Conservation (phyloP, 2,888 invertebrate species). For the Protonemura montana region DNA sequence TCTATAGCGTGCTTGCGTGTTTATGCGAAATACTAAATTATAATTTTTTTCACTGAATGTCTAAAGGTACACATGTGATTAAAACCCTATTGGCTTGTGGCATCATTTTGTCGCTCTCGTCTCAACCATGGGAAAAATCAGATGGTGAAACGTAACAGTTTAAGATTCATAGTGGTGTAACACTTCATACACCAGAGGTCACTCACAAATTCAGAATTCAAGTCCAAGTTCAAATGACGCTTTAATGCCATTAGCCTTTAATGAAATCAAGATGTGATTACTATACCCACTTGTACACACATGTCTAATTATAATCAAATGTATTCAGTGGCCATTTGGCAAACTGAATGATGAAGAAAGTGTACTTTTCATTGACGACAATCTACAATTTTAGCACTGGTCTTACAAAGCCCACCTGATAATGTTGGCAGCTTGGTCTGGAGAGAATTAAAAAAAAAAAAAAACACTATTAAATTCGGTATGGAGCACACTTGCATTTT, state of each 20-base stretch:
- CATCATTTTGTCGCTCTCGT: background rate
- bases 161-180: no score
- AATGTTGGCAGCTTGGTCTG: background rate
- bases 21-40: background rate
- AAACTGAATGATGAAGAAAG: background rate
- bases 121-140: background rate
- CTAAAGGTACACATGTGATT: slow-evolving; percentile 1
- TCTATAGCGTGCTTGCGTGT: background rate
- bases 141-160: background rate
- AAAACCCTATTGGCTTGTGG: background rate
- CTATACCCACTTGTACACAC: background rate
- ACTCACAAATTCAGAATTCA: background rate
- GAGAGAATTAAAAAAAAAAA: no score
- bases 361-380: background rate
- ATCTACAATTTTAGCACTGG: slow-evolving; percentile 3
- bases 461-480: no score
- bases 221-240: slow-evolving; percentile 8
- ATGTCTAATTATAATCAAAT: background rate
- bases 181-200: background rate
- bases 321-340: background rate
- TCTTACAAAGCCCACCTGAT: background rate
- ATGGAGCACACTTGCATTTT: background rate
- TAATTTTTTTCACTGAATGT: background rate
- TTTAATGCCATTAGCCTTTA: background rate
- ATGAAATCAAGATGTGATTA: background rate